These are phyloP conservation scores for Catharus minimus DNA, from an alignment of 2,113 vertebrate genomes.

Conservation along the genomic window DNA sequence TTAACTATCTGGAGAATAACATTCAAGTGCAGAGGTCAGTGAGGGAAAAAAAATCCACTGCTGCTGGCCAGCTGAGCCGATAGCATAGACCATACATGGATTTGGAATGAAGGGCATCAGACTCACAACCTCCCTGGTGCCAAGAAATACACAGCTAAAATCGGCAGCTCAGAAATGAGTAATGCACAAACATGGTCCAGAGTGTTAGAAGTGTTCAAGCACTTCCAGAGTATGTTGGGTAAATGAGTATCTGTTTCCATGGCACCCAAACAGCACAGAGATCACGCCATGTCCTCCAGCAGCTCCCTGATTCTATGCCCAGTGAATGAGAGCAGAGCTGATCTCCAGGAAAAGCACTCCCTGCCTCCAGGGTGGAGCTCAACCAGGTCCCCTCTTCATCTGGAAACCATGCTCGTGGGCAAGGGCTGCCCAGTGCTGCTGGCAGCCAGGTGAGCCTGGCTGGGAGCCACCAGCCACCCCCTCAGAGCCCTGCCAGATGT, in stretches of 20 bases:
- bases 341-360: not conserved
- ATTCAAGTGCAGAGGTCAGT: not conserved
- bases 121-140: not conserved
- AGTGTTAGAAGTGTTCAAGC: not conserved
- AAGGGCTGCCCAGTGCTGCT: not conserved
- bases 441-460: not conserved
- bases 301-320: not conserved
- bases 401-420: accelerated
- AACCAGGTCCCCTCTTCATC: accelerated
- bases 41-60: not conserved
- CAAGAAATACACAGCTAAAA: conserved; percentile 69
- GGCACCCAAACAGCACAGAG: conserved; percentile 14
- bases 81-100: conserved; percentile 70
- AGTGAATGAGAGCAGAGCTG: not conserved
- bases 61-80: not conserved
- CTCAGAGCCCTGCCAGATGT: not conserved
- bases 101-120: conserved; percentile 66
- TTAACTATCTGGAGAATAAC: conserved; percentile 29
- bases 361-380: not conserved
- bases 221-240: conserved; percentile 33
- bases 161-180: conserved; percentile 56
- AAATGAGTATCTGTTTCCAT: conserved; percentile 54
- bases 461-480: not conserved
- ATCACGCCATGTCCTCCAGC: not conserved
- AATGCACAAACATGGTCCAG: conserved; percentile 35